Percentiles rank a stretch among this genome's conserved stretches.
phyloP scores from a whole-genome alignment of 1,140 invertebrate genomes.

The Branchinecta lindahli region DNA sequence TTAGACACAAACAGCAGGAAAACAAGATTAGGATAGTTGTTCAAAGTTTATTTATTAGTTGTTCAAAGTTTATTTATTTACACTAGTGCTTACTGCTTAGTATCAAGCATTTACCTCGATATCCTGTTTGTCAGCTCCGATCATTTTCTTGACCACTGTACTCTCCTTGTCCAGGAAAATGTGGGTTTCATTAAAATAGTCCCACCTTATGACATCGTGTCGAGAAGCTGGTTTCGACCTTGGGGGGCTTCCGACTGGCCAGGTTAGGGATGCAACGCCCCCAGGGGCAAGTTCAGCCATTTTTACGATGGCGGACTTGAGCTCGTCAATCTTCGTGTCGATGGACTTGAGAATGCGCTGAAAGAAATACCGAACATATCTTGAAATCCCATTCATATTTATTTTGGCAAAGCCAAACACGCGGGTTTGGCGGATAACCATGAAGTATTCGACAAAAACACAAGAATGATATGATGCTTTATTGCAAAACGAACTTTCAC shows the following conservation, averaged over 20 bases:
- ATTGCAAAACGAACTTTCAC: too few species aligned
- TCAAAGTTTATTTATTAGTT: too few species aligned
- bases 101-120: constrained; percentile 34
- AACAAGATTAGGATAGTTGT: too few species aligned
- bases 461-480: too few species aligned
- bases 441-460: neutral
- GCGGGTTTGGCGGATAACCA: neutral
- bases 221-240: constrained; percentile 49
- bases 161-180: constrained; percentile 55
- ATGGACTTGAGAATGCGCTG: constrained; percentile 22
- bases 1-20: too few species aligned
- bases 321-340: constrained; percentile 21
- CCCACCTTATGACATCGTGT: constrained; percentile 71
- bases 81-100: too few species aligned
- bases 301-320: constrained; percentile 30
- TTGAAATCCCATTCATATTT: constrained; percentile 30
- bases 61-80: too few species aligned
- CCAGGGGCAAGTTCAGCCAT: constrained; percentile 31
- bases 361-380: constrained; percentile 33
- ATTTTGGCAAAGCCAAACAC: constrained; percentile 34
- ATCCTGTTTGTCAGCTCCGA: constrained; percentile 45
- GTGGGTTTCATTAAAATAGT: constrained; percentile 66
- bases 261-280: constrained; percentile 33
- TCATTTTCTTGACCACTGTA: constrained; percentile 38
- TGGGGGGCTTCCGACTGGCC: constrained; percentile 63